A percentile compares a stretch with the other conserved stretches of the same genome.
phyloP scores from a whole-genome alignment of 2,797 vertebrate species.

The Urophycis tenuis region DNA sequence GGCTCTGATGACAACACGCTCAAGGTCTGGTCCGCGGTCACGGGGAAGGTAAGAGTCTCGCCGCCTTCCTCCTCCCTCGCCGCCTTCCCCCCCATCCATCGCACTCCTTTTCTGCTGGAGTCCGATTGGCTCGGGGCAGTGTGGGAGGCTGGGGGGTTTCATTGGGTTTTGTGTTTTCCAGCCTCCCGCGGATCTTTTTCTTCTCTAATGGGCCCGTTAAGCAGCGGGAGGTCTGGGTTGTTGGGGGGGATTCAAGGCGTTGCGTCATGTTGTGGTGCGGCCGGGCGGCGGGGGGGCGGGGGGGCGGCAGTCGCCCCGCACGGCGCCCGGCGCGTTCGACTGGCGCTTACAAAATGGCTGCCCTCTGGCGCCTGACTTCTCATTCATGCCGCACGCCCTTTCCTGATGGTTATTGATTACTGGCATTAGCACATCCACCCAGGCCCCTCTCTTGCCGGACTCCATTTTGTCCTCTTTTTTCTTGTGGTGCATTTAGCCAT shows the following conservation, averaged over 20 bases:
- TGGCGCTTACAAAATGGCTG: background rate
- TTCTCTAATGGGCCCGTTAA: background rate
- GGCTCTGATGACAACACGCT: conserved; percentile 99
- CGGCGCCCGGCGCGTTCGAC: background rate
- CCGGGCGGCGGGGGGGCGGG: too few species aligned
- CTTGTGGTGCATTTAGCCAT: conserved; percentile 21
- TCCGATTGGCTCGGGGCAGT: too few species aligned
- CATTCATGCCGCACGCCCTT: background rate
- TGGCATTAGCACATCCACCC: background rate
- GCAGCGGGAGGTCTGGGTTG: background rate
- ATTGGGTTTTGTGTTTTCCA: background rate
- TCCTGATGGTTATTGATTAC: conserved; percentile 14
- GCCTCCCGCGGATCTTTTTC: background rate
- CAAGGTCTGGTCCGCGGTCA: conserved; percentile 98
- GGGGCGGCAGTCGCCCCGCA: background rate
- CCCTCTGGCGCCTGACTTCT: background rate
- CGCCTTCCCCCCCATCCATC: background rate
- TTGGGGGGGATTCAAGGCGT: background rate
- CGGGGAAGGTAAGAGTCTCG: conserved; percentile 83
- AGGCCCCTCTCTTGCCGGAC: conserved; percentile 2
- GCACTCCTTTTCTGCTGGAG: background rate
- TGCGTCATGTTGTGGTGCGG: background rate
- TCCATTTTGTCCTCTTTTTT: conserved; percentile 13
- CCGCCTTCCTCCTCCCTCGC: background rate
- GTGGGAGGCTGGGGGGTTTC: too few species aligned